These are phyloP conservation scores for Melieria picta DNA, from an alignment of 2,888 invertebrate species.

Conservation along the genomic window DNA sequence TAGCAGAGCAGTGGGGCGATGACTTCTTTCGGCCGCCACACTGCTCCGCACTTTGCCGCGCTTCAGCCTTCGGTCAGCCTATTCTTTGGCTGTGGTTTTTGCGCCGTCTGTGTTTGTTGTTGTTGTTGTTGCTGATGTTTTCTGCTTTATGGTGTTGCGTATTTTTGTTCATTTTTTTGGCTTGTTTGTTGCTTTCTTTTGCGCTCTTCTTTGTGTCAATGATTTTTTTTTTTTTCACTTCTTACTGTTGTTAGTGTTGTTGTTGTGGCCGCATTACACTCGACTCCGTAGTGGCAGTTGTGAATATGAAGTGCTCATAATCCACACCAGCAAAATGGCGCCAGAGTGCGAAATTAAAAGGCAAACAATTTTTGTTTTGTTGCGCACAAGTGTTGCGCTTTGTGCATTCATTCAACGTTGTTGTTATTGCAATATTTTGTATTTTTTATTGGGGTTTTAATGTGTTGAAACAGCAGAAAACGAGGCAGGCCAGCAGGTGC, in stretches of 20 bases:
- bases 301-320: constrained; percentile 62
- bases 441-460: too few species aligned
- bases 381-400: constrained; percentile 2
- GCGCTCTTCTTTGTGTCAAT: constrained; percentile 14
- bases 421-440: too few species aligned
- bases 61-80: too few species aligned
- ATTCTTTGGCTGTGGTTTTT: neutral
- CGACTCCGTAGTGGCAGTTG: constrained; percentile 45
- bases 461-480: too few species aligned
- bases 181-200: constrained; percentile 9
- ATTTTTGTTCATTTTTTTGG: constrained; percentile 21
- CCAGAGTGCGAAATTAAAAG: constrained; percentile 61
- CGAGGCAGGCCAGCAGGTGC: too few species aligned
- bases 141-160: neutral
- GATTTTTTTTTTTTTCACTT: constrained; percentile 9
- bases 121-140: too few species aligned
- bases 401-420: neutral
- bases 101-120: neutral
- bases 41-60: too few species aligned
- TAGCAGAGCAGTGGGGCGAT: too few species aligned
- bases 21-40: too few species aligned
- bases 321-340: constrained; percentile 60
- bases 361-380: constrained; percentile 48
- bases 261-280: constrained; percentile 39
- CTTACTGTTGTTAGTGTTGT: constrained; percentile 47